Evolutionary conservation across 1,140 invertebrate species (phyloP).

Genomic region (Zeugodacus cucurbitae): DNA sequence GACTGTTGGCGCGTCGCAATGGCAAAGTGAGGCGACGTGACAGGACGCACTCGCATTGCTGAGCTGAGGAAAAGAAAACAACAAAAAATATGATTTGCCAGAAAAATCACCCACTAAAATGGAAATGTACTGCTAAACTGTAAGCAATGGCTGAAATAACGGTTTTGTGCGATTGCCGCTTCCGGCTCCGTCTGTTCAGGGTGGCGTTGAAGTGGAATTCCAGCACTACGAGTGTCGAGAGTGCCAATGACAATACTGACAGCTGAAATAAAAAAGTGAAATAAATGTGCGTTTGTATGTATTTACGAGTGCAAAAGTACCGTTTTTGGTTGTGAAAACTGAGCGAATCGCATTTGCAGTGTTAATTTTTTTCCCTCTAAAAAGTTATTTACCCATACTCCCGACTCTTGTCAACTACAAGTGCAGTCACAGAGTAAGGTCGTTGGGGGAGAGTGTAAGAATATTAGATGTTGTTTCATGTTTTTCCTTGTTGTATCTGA

Average conservation of each 20-base stretch:
- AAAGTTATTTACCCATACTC: not conserved
- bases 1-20: not conserved
- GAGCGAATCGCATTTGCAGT: not conserved
- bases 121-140: not conserved
- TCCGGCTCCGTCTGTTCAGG: not conserved
- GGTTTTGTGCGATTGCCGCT: not conserved
- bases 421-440: not conserved
- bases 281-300: not conserved
- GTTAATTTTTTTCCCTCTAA: not conserved
- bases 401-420: not conserved
- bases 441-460: not conserved
- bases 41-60: not conserved
- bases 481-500: not conserved
- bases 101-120: constrained; percentile 24
- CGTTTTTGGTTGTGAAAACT: not conserved
- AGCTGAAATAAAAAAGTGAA: not conserved
- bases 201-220: not conserved
- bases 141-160: not conserved
- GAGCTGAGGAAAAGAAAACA: not conserved
- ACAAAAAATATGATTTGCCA: not conserved
- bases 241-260: constrained; percentile 18
- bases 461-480: not conserved
- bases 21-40: not conserved
- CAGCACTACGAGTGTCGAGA: not conserved
- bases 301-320: not conserved